Evolutionary conservation across 1,140 invertebrate species (phyloP).

Genomic region (Latrodectus geometricus): DNA sequence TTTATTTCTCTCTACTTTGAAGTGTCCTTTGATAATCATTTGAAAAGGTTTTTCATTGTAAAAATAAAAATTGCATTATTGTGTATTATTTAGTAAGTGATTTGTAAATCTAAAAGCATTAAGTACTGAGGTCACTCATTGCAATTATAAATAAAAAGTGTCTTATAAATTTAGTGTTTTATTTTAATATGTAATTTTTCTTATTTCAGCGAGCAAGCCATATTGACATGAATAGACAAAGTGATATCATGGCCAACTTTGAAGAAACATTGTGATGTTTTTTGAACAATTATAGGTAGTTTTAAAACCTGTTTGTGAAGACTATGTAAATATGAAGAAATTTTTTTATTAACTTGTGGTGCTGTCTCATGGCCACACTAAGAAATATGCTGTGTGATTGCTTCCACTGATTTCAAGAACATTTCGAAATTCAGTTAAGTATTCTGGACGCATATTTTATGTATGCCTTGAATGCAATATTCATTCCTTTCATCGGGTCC

Average conservation of each 20-base stretch:
- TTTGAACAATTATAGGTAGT: constrained; percentile 4
- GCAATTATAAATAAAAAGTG: no score
- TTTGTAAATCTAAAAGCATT: no score
- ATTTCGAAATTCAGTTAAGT: constrained; percentile 4
- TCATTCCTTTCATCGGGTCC: constrained; percentile 46
- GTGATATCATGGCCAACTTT: constrained; percentile 97
- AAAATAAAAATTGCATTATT: no score
- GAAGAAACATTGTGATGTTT: constrained; percentile 85
- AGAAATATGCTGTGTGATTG: constrained; percentile 6
- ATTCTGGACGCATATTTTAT: constrained; percentile 45
- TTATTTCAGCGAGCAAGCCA: constrained; percentile 89
- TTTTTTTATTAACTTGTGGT: neutral
- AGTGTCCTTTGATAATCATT: no score
- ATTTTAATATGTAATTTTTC: constrained; percentile 65
- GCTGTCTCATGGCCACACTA: constrained; percentile 17
- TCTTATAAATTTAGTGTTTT: neutral
- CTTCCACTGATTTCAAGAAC: neutral
- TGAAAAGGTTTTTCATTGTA: no score
- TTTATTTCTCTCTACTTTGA: no score
- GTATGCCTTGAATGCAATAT: constrained; percentile 46
- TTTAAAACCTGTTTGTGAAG: neutral
- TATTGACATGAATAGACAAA: constrained; percentile 98
- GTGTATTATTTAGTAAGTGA: no score
- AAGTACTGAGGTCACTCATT: no score
- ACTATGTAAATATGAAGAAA: neutral